phyloP scores from a whole-genome alignment of 1,140 invertebrate genomes.

The Drosophila tani region DNA sequence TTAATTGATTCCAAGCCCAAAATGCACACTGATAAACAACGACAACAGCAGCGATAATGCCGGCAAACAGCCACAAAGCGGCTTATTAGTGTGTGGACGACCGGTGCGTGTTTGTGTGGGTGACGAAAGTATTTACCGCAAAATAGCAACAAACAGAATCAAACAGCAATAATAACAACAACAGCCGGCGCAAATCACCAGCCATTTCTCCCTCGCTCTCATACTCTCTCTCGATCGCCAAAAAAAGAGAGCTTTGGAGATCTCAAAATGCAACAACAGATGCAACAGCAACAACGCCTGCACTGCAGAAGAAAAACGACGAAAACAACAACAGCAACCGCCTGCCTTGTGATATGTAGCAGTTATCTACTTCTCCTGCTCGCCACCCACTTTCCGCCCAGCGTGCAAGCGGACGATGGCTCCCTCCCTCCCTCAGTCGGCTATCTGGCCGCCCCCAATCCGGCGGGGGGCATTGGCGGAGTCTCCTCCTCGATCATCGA shows the following conservation, averaged over 20 bases:
- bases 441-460: slow-evolving; percentile 67
- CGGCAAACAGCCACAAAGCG: slow-evolving; percentile 55
- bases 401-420: slow-evolving; percentile 24
- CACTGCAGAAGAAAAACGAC: slow-evolving; percentile 47
- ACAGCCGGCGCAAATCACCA: slow-evolving; percentile 21
- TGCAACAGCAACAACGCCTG: slow-evolving; percentile 39
- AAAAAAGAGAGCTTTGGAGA: slow-evolving; percentile 5
- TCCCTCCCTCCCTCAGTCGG: slow-evolving; percentile 40
- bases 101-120: slow-evolving; percentile 23
- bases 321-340: slow-evolving; percentile 33
- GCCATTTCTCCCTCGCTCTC: slow-evolving; percentile 1
- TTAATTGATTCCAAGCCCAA: slow-evolving; percentile 24
- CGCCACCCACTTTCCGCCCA: slow-evolving; percentile 29
- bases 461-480: slow-evolving; percentile 13
- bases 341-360: slow-evolving; percentile 70
- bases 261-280: slow-evolving; percentile 40
- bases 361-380: slow-evolving; percentile 40
- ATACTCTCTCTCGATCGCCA: not conserved
- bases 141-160: slow-evolving; percentile 45
- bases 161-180: slow-evolving; percentile 40
- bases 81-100: slow-evolving; percentile 50
- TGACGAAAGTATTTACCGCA: slow-evolving; percentile 63
- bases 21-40: slow-evolving; percentile 59
- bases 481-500: slow-evolving; percentile 73
- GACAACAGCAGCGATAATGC: slow-evolving; percentile 47